phyloP scores from a whole-genome alignment of 2,113 vertebrate species.

The Nicator chloris region DNA sequence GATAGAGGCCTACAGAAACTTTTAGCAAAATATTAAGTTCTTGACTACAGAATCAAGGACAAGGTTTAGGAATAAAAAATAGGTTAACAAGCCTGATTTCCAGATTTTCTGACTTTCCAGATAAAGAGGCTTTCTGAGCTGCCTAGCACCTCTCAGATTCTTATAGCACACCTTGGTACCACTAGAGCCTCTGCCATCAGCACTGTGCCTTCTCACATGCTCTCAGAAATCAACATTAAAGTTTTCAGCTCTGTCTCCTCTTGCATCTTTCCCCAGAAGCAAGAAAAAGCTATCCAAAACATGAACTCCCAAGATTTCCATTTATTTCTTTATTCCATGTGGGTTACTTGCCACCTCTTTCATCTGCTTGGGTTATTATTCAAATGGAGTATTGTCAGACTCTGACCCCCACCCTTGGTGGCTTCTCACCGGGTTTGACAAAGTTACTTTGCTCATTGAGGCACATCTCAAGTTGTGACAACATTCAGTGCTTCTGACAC shows the following conservation, averaged over 20 bases:
- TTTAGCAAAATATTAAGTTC: not conserved
- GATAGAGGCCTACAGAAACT: not conserved
- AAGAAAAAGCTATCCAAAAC: not conserved
- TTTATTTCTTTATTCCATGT: not conserved
- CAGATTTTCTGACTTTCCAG: not conserved
- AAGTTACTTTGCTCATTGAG: not conserved
- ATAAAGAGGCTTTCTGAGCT: not conserved
- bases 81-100: not conserved
- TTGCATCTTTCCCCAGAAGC: not conserved
- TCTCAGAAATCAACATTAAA: not conserved
- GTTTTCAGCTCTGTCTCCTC: not conserved
- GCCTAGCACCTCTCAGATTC: not conserved
- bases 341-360: not conserved
- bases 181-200: not conserved
- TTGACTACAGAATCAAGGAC: not conserved
- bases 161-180: not conserved
- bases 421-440: not conserved
- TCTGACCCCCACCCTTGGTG: not conserved
- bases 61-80: not conserved
- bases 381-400: not conserved
- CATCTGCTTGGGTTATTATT: not conserved
- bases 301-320: not conserved
- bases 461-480: not conserved
- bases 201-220: not conserved
- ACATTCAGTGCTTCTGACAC: not conserved